These are phyloP conservation scores for Amphiduros pacificus DNA, from an alignment of 2,888 invertebrate genomes.

Conservation along the genomic window DNA sequence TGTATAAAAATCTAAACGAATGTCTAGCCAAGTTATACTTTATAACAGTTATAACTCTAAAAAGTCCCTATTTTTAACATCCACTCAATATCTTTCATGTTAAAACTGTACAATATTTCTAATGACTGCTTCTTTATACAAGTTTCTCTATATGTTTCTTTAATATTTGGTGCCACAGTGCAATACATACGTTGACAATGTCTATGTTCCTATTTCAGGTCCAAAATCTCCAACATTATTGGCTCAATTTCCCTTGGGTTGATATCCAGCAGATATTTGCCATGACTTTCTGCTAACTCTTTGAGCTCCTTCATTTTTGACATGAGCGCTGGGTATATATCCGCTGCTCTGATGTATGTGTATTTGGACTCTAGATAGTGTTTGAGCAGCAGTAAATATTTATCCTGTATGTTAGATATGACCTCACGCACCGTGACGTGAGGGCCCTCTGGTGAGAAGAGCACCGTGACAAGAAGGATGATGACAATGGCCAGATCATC, in stretches of 20 bases:
- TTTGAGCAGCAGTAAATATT: constrained; percentile 61
- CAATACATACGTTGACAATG: too few relatives aligned
- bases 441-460: constrained; percentile 83
- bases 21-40: too few relatives aligned
- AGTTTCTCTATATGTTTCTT: too few relatives aligned
- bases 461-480: constrained; percentile 84
- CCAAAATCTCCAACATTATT: constrained; percentile 90
- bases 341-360: constrained; percentile 41
- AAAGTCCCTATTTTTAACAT: too few relatives aligned
- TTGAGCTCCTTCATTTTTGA: constrained; percentile 87
- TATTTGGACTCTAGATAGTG: constrained; percentile 55
- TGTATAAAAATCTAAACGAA: too few relatives aligned
- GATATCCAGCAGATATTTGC: constrained; percentile 87
- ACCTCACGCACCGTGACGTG: constrained; percentile 63
- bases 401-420: constrained; percentile 54
- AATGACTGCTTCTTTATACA: too few relatives aligned
- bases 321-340: constrained; percentile 65
- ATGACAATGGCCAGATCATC: constrained; percentile 87
- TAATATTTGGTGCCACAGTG: too few relatives aligned
- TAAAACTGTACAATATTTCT: too few relatives aligned
- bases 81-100: too few relatives aligned
- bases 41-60: too few relatives aligned
- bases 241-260: constrained; percentile 91
- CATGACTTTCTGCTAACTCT: constrained; percentile 85
- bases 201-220: constrained; percentile 64